Evolutionary conservation across 64 coral and sea anemone genomes (phyloP).

Genomic region (Porites lutea): DNA sequence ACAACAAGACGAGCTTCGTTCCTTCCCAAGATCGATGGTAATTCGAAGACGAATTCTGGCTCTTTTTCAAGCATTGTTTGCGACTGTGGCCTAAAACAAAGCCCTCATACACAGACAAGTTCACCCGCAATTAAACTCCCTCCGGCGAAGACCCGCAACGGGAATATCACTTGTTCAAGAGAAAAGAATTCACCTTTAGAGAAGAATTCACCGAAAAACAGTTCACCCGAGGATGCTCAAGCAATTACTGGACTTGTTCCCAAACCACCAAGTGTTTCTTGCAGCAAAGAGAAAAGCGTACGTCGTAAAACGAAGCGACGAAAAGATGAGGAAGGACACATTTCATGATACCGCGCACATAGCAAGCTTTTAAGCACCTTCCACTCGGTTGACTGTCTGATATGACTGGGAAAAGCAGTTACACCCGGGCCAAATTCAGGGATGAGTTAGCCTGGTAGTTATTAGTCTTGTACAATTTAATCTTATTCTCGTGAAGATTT

Average conservation of each 20-base stretch:
- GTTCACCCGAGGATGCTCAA: not conserved
- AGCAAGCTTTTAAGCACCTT: no score
- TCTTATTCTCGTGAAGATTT: no score
- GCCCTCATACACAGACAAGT: conserved; percentile 34
- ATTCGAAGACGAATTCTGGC: conserved; percentile 21
- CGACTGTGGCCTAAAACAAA: not conserved
- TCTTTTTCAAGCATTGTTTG: not conserved
- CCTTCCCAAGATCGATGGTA: conserved; percentile 40
- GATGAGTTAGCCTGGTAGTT: no score
- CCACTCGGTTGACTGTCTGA: no score
- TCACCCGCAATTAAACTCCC: conserved; percentile 24
- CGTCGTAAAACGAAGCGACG: conserved; percentile 18
- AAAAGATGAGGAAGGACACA: not conserved
- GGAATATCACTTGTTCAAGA: conserved; percentile 28
- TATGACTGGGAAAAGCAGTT: no score
- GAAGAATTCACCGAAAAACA: not conserved
- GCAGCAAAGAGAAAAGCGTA: not conserved
- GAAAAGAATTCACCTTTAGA: not conserved
- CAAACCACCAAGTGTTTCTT: conserved; percentile 27
- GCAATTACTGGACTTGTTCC: not conserved
- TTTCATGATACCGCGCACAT: no score
- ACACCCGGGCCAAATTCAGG: no score
- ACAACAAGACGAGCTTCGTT: conserved; percentile 27
- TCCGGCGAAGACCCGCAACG: conserved; percentile 7
- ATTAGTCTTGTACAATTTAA: no score